Evolutionary conservation across 2,888 invertebrate species (phyloP).

Genomic region (Pseudoips prasinana): DNA sequence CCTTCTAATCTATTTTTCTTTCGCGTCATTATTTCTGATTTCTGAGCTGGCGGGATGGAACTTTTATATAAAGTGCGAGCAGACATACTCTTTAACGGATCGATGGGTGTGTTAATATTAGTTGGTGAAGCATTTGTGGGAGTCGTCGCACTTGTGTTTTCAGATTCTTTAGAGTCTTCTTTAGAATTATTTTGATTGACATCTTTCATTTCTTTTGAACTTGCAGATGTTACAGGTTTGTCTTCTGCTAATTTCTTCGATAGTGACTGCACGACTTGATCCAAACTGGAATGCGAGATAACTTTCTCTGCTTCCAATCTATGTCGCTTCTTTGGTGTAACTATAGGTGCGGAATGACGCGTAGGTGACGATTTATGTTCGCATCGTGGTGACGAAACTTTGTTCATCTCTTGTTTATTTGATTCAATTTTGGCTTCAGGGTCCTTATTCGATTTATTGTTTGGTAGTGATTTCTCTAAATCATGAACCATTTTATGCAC

Average conservation of each 20-base stretch:
- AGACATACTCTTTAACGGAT: conserved; percentile 76
- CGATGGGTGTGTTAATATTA: conserved; percentile 41
- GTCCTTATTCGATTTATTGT: conserved; percentile 50
- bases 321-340: conserved; percentile 89
- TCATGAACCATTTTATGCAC: conserved; percentile 76
- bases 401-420: conserved; percentile 53
- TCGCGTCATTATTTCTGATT: conserved; percentile 82
- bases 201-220: conserved; percentile 54
- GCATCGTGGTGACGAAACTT: conserved; percentile 61
- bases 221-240: conserved; percentile 40
- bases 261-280: conserved; percentile 73
- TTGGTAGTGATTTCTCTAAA: conserved; percentile 69
- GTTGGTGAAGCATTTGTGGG: conserved; percentile 30
- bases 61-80: conserved; percentile 75
- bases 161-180: conserved; percentile 51
- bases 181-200: conserved; percentile 56
- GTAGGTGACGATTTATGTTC: conserved; percentile 62
- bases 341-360: conserved; percentile 72
- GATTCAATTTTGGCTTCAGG: conserved; percentile 53
- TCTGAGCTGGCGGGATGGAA: conserved; percentile 72
- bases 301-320: conserved; percentile 83
- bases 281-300: conserved; percentile 61
- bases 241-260: conserved; percentile 75
- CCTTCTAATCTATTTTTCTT: conserved; percentile 85
- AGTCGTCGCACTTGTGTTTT: conserved; percentile 34